Evolutionary conservation across 1,140 invertebrate genomes (phyloP).

Genomic region (Gonioctena quinquepunctata): DNA sequence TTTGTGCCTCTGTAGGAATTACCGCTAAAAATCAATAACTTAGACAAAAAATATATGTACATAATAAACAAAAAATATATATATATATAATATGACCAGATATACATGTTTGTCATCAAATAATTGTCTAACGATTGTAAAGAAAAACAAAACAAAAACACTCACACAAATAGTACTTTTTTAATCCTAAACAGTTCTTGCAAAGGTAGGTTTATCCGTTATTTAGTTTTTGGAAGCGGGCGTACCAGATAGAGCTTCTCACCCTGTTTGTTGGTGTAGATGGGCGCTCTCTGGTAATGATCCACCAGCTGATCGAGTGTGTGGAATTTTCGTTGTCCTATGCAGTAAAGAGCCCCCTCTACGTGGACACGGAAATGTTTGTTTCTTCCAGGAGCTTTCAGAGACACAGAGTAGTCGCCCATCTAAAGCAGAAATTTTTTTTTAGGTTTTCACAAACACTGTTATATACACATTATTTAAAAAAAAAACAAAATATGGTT

Average conservation of each 20-base stretch:
- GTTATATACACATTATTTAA: too few relatives aligned
- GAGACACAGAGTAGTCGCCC: slow-evolving; percentile 97
- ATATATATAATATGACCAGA: slow-evolving; percentile 32
- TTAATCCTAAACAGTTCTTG: slow-evolving; percentile 7
- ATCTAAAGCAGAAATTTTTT: slow-evolving; percentile 74
- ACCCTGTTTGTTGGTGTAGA: slow-evolving; percentile 95
- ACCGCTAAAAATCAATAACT: slow-evolving; percentile 29
- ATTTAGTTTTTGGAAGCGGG: slow-evolving; percentile 72
- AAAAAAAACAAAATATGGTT: too few relatives aligned
- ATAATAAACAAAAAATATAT: slow-evolving; percentile 34
- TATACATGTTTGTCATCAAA: slow-evolving; percentile 14
- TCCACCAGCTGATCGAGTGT: slow-evolving; percentile 95
- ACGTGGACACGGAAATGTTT: slow-evolving; percentile 99
- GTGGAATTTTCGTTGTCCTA: slow-evolving; percentile 96
- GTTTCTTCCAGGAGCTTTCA: slow-evolving; percentile 96
- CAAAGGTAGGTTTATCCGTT: slow-evolving; percentile 5
- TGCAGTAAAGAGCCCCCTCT: slow-evolving; percentile 91
- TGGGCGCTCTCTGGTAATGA: slow-evolving; percentile 97
- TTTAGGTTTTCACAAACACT: too few relatives aligned
- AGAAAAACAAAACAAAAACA: slow-evolving; percentile 20
- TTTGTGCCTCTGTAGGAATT: slow-evolving; percentile 6
- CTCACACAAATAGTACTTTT: slow-evolving; percentile 28
- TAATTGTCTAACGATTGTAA: not conserved
- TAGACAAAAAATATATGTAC: slow-evolving; percentile 30
- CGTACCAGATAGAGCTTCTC: slow-evolving; percentile 91